phyloP scores from a whole-genome alignment of 2,888 invertebrate genomes.

The Adelognathus sp. region DNA sequence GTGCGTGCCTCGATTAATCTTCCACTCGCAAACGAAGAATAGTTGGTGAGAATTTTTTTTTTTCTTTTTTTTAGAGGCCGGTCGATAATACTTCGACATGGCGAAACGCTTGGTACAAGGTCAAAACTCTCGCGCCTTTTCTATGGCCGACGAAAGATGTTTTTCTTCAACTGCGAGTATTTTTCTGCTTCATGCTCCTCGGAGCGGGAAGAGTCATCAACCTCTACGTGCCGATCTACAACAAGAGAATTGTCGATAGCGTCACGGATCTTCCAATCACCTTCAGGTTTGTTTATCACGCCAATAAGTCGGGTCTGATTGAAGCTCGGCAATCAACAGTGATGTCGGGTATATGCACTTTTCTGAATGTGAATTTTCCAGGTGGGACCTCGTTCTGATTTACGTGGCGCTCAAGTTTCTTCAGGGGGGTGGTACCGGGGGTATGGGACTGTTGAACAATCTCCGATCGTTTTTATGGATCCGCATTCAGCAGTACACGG shows the following conservation, averaged over 20 bases:
- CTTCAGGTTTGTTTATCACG: conserved; percentile 71
- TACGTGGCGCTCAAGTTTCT: conserved; percentile 95
- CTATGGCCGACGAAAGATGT: conserved; percentile 95
- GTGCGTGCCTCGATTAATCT: neutral
- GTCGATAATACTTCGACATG: conserved; percentile 89
- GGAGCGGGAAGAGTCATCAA: conserved; percentile 92
- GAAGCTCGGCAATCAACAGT: too few relatives aligned
- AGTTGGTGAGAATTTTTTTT: neutral
- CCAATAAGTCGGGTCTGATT: neutral
- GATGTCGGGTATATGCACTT: too few relatives aligned
- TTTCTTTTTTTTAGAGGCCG: conserved; percentile 74
- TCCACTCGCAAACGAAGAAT: neutral
- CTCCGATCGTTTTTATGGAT: conserved; percentile 97
- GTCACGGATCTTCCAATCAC: conserved; percentile 64
- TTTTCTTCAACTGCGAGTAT: conserved; percentile 90
- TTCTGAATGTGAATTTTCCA: conserved; percentile 75
- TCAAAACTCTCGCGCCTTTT: conserved; percentile 92
- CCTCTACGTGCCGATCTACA: conserved; percentile 95
- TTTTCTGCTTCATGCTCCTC: conserved; percentile 91
- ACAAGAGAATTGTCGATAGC: conserved; percentile 89
- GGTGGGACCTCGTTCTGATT: conserved; percentile 95
- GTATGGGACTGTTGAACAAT: conserved; percentile 96
- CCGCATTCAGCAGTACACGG: conserved; percentile 96
- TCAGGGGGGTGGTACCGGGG: conserved; percentile 96
- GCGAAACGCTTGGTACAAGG: conserved; percentile 89